These are phyloP conservation scores for Agrilus planipennis DNA, from an alignment of 1,140 invertebrate species.

Conservation along the genomic window DNA sequence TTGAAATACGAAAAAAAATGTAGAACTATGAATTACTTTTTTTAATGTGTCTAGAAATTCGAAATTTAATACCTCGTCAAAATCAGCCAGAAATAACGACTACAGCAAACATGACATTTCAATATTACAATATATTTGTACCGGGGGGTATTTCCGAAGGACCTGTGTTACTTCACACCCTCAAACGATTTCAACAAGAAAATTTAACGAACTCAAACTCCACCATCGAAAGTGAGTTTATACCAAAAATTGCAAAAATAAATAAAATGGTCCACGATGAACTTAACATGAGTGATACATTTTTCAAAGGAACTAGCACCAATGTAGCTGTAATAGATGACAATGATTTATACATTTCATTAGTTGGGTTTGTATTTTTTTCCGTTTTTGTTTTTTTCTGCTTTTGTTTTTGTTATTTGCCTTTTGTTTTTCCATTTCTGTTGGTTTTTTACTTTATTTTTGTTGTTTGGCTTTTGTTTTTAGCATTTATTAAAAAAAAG, in stretches of 20 bases:
- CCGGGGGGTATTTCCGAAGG: slow-evolving; percentile 25
- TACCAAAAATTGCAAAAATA: slow-evolving; percentile 19
- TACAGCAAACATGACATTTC: slow-evolving; percentile 23
- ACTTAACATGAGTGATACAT: slow-evolving; percentile 23
- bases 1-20: no score
- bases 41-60: no score
- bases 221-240: slow-evolving; percentile 17
- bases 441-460: no score
- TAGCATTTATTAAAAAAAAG: slow-evolving; percentile 6
- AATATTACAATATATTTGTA: slow-evolving; percentile 28
- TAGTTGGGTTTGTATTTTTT: slow-evolving; percentile 49
- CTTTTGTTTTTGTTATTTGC: no score
- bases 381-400: no score
- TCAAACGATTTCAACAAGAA: slow-evolving; percentile 21
- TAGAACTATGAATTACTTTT: no score
- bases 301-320: slow-evolving; percentile 38
- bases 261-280: slow-evolving; percentile 24
- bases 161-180: slow-evolving; percentile 21
- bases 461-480: not conserved
- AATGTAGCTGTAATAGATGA: slow-evolving; percentile 52
- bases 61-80: slow-evolving; percentile 17
- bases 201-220: slow-evolving; percentile 25
- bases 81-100: slow-evolving; percentile 20
- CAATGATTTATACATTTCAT: slow-evolving; percentile 54
- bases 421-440: no score